phyloP scores from a whole-genome alignment of 2,888 invertebrate genomes.

The Hyles lineata region DNA sequence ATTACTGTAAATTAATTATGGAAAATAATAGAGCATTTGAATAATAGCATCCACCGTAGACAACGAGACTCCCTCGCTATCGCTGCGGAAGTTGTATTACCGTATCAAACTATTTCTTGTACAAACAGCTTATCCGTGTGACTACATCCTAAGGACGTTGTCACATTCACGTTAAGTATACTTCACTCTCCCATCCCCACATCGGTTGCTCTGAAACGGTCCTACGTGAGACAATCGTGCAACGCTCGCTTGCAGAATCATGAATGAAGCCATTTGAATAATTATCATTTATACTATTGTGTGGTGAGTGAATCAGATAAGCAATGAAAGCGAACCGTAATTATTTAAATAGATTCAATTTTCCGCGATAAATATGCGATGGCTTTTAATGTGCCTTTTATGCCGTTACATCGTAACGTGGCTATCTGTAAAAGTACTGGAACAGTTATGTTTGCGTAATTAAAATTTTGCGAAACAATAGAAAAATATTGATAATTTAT shows the following conservation, averaged over 20 bases:
- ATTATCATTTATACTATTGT: slow-evolving; percentile 25
- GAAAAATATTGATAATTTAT: too few species aligned
- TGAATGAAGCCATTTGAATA: slow-evolving; percentile 57
- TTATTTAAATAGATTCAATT: slow-evolving; percentile 17
- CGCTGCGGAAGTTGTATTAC: slow-evolving; percentile 74
- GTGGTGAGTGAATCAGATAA: slow-evolving; percentile 26
- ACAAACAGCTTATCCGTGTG: slow-evolving; percentile 57
- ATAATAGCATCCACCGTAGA: slow-evolving; percentile 46
- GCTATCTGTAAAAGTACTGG: neutral
- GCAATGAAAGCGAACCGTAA: slow-evolving; percentile 17
- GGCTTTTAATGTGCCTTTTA: neutral
- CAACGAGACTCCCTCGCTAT: slow-evolving; percentile 66
- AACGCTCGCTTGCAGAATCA: slow-evolving; percentile 54
- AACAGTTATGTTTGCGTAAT: neutral
- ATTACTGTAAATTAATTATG: slow-evolving; percentile 29
- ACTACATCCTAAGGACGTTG: slow-evolving; percentile 52
- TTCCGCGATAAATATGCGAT: neutral
- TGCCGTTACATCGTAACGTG: neutral
- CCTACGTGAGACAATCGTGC: slow-evolving; percentile 47
- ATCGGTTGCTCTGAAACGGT: slow-evolving; percentile 47
- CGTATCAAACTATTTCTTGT: slow-evolving; percentile 70
- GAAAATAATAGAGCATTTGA: slow-evolving; percentile 25
- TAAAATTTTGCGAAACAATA: too few species aligned
- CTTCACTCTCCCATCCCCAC: slow-evolving; percentile 26
- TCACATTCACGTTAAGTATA: slow-evolving; percentile 45